These are phyloP conservation scores for Trichopoda pennipes DNA, from an alignment of 2,888 invertebrate species.

Conservation along the genomic window DNA sequence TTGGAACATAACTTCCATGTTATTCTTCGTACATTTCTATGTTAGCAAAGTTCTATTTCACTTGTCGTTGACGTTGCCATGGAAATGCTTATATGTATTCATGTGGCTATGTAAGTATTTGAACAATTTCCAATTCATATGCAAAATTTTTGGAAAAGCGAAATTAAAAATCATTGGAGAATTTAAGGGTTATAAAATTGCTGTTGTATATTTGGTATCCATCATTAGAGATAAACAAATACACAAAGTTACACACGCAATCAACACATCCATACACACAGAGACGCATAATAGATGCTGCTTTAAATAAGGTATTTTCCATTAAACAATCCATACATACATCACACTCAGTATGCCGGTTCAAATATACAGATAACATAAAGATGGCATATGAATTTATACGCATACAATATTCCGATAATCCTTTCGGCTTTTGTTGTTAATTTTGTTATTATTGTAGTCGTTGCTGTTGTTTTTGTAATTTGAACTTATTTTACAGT, in stretches of 20 bases:
- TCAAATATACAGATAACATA: conserved; percentile 6
- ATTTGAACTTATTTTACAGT: conserved; percentile 66
- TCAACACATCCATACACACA: background rate
- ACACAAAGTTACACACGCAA: background rate
- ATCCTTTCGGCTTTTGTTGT: conserved; percentile 52
- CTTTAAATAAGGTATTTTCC: background rate
- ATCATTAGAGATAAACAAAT: conserved; percentile 31
- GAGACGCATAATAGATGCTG: background rate
- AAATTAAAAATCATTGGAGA: conserved; percentile 45
- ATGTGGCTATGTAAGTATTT: conserved; percentile 28
- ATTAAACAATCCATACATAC: conserved; percentile 12
- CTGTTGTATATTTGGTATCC: conserved; percentile 34
- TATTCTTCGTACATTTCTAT: too few species aligned
- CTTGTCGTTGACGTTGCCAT: too few species aligned
- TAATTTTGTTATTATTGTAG: conserved; percentile 55
- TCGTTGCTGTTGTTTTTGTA: conserved; percentile 39
- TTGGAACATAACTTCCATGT: too few species aligned
- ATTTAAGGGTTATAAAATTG: conserved; percentile 22
- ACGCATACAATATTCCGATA: conserved; percentile 37
- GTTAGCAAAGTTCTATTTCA: too few species aligned
- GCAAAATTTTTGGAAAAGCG: conserved; percentile 43
- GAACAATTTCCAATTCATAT: conserved; percentile 57
- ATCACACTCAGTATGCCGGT: conserved; percentile 20
- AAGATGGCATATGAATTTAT: conserved; percentile 8
- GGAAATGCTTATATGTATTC: background rate